Conservation (phyloP, 1,140 invertebrate genomes). For the Forficula auricularia region DNA sequence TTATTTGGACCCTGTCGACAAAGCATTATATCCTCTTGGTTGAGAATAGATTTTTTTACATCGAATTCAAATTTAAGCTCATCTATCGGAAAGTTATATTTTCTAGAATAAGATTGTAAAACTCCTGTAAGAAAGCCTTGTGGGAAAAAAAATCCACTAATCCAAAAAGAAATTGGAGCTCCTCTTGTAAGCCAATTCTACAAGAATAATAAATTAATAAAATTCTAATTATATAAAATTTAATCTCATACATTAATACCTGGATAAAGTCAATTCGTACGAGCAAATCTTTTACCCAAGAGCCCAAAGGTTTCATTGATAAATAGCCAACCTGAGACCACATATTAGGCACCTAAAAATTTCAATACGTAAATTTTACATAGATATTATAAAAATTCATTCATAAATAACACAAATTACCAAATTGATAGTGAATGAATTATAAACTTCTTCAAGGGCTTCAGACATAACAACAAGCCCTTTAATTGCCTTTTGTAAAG, state of each 20-base stretch:
- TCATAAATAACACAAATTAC: too few relatives aligned
- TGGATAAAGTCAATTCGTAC: constrained; percentile 60
- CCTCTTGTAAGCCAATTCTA: constrained; percentile 53
- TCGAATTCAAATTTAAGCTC: constrained; percentile 62
- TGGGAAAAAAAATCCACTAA: constrained; percentile 80
- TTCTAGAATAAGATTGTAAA: constrained; percentile 67
- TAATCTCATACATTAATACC: constrained; percentile 21
- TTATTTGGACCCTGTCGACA: background rate
- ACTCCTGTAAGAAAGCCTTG: constrained; percentile 78
- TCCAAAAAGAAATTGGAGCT: constrained; percentile 65
- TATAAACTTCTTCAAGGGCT: constrained; percentile 60
- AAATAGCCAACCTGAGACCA: constrained; percentile 72
- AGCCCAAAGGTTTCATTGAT: constrained; percentile 64
- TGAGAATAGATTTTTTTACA: constrained; percentile 32
- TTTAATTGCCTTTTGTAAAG: constrained; percentile 65
- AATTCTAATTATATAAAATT: constrained; percentile 6
- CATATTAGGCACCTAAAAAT: constrained; percentile 46
- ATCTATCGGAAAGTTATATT: constrained; percentile 69
- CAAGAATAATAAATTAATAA: constrained; percentile 14
- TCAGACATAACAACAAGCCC: constrained; percentile 81
- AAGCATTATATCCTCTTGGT: constrained; percentile 41
- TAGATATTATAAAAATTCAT: constrained; percentile 6
- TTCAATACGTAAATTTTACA: background rate
- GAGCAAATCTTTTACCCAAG: constrained; percentile 64
- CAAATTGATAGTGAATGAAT: constrained; percentile 55